Base-by-base conservation (phyloP, 2,888 invertebrate species). In the Brenthis ino region DNA sequence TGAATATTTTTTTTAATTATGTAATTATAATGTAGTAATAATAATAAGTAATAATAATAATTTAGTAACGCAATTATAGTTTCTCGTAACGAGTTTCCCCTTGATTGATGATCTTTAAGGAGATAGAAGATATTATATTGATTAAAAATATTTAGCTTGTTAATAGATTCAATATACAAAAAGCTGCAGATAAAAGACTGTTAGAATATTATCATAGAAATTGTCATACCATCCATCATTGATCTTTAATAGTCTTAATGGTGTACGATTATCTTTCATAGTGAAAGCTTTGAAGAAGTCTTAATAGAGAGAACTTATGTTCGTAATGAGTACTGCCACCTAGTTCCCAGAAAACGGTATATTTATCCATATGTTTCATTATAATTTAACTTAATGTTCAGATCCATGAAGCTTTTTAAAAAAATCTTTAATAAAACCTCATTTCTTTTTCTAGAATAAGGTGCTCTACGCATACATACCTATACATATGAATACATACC, bases 61-160 rank as follows among this genome's bases (percentile, higher is more conserved):
- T 78, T 80, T 80, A 79, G 79, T 83, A 80, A 83, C 76, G 81
- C 79, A 67, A 57, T 53, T 57, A 64, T 77, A 55, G 53, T 78
- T 77, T 74, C 74, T 80, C 83, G 84, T 85, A 84, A 86, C 84
- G 78, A 83, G 84, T 84, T 88, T 83, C 80, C 28, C 78, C 76
- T 80, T 89, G 88, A 89, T 89, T 87, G 87, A 90, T 89, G 86
- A 82, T 84, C 74, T 78, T 76, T 76, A 79, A 77, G 78, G 79
- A 81, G 82, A 86, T 82, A 82, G 80, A 68, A 63, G 69, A 72
- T 77, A 82, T 79, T 84, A 84, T 87, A 87, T 85, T 87, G 84
- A 88, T 88, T 86, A 82, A 85, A 75, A 87, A 84, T 86, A 85
- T 85, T 85, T 84, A 86, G 79, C 83, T 80, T 79, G 77, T 76